phyloP scores from a whole-genome alignment of 2,113 vertebrate species.

The Notothenia coriiceps region DNA sequence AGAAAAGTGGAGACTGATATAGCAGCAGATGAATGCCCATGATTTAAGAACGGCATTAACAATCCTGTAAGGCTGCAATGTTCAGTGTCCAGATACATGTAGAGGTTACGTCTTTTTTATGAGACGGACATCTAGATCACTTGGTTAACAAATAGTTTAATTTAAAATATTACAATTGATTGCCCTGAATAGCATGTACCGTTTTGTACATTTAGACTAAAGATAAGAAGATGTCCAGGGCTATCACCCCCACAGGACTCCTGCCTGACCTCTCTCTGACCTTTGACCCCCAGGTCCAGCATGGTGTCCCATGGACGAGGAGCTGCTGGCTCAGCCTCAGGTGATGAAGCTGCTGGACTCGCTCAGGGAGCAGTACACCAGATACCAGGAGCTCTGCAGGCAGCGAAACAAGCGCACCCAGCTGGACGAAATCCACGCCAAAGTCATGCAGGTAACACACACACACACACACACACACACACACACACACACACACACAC shows the following conservation, averaged over 20 bases:
- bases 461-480: not conserved
- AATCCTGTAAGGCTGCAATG: not conserved
- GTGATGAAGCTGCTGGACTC: conserved; percentile 98
- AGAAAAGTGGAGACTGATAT: not conserved
- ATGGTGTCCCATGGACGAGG: conserved; percentile 98
- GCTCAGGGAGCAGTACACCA: conserved; percentile 94
- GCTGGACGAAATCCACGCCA: conserved; percentile 97
- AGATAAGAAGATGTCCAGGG: not conserved
- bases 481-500: conserved; percentile 16
- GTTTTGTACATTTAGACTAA: not conserved
- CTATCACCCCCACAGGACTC: not conserved
- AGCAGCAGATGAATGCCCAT: not conserved
- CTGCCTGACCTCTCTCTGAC: conserved; percentile 9
- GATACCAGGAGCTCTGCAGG: conserved; percentile 96
- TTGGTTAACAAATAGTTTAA: too few relatives aligned
- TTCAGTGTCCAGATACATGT: not conserved
- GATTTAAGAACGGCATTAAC: not conserved
- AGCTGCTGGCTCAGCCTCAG: conserved; percentile 96
- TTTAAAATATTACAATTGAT: too few relatives aligned
- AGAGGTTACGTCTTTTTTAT: not conserved
- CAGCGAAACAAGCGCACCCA: conserved; percentile 97
- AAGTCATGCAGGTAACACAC: conserved; percentile 96
- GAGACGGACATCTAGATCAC: not conserved
- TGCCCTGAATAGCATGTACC: not conserved
- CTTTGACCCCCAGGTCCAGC: conserved; percentile 81